phyloP scores from a whole-genome alignment of 2,888 invertebrate species.

The Caenorhabditis auriculariae region DNA sequence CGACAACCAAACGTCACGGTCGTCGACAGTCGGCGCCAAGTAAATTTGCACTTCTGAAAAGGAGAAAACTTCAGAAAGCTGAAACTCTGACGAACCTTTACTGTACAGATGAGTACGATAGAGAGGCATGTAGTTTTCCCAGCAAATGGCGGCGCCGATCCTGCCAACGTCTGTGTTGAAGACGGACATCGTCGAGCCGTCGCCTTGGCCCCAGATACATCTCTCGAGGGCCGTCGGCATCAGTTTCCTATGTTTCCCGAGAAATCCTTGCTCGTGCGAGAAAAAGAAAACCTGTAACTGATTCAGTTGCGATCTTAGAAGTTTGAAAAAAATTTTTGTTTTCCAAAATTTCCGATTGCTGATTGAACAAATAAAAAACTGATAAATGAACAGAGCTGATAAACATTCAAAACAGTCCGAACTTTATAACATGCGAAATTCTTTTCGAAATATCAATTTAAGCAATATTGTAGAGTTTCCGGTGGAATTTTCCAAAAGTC shows the following conservation, averaged over 20 bases:
- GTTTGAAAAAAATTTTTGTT: no score
- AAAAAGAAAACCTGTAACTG: slow-evolving; percentile 48
- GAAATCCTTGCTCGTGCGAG: slow-evolving; percentile 40
- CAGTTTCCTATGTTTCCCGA: slow-evolving; percentile 55
- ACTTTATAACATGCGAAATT: no score
- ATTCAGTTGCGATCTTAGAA: neutral
- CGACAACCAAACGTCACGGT: slow-evolving; percentile 55
- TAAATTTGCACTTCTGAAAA: slow-evolving; percentile 51
- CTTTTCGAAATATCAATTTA: no score
- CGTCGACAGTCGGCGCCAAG: slow-evolving; percentile 58
- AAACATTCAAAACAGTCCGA: no score
- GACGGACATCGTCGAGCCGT: slow-evolving; percentile 51
- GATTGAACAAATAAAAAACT: neutral
- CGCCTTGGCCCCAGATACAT: slow-evolving; percentile 57
- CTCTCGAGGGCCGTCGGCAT: slow-evolving; percentile 56
- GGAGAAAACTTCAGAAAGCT: neutral
- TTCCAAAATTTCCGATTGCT: neutral
- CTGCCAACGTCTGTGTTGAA: slow-evolving; percentile 45
- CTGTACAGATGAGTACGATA: slow-evolving; percentile 41
- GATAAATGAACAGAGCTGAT: no score
- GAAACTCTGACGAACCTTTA: slow-evolving; percentile 24
- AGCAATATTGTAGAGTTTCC: no score
- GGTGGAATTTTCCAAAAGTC: no score
- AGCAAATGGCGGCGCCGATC: slow-evolving; percentile 55
- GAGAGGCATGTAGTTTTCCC: slow-evolving; percentile 60